phyloP scores from a whole-genome alignment of 2,888 invertebrate genomes.

The Dryobota labecula region DNA sequence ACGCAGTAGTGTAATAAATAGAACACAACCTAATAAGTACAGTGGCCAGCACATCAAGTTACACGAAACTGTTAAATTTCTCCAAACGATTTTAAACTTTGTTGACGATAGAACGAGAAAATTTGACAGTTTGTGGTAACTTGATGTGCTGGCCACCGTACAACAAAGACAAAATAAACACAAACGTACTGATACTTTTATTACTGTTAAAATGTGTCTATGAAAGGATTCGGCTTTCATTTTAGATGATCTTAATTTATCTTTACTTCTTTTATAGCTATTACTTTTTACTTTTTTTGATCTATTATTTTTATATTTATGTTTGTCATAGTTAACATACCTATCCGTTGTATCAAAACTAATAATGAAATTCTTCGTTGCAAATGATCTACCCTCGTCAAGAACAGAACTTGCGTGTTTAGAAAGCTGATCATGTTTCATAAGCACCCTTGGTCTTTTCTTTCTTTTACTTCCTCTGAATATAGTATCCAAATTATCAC shows the following conservation, averaged over 20 bases:
- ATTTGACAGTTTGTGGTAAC: too few species aligned
- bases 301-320: constrained; percentile 4
- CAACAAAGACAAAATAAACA: not conserved
- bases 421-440: constrained; percentile 17
- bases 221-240: not conserved
- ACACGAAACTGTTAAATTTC: too few species aligned
- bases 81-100: too few species aligned
- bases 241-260: not conserved
- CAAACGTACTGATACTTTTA: not conserved
- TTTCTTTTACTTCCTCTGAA: not conserved
- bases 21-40: too few species aligned
- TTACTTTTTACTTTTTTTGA: not conserved
- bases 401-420: constrained; percentile 27
- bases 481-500: not conserved
- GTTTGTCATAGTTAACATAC: not conserved
- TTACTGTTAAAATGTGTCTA: constrained; percentile 2
- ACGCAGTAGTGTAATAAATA: not conserved
- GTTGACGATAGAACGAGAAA: too few species aligned
- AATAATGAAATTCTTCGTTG: constrained; percentile 25
- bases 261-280: not conserved
- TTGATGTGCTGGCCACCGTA: too few species aligned
- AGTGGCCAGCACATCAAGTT: too few species aligned
- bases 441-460: not conserved
- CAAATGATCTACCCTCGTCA: constrained; percentile 26
- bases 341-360: not conserved